Base-by-base conservation (phyloP, 2,113 vertebrate species). In the Cyprinodon variegatus region DNA sequence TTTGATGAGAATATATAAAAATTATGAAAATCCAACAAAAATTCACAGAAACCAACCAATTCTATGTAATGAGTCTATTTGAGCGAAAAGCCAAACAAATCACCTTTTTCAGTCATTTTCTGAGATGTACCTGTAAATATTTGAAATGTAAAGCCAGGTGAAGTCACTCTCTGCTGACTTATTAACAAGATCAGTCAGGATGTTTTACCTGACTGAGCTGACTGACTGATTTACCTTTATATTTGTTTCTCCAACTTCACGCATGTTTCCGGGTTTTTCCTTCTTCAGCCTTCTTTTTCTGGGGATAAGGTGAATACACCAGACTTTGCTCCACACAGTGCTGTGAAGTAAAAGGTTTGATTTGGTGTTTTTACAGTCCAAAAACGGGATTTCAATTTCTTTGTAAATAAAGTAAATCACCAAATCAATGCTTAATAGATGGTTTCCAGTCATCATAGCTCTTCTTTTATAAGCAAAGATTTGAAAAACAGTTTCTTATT, bases 291-390 rank as follows among this genome's bases (percentile, higher is more conserved):
- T 57, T 83, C 93, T 78, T 94, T 89, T 87, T 88, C 89, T 78
- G 94, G 93, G 90, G 89, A 93, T 84, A 95, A 95, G 91, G 91
- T 95, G 93, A 85, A 88, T 74, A 93, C 87, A 75, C 68, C 15
- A 78, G 50, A n/a, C 45, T 37, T 74, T 45, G 5, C 3, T 64
- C 70, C 38, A 41, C 11, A 67, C 11, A 13, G 37, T 61, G n/a
- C 20, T 53, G 20, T 65, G 53, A 67, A 43, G 43, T 13, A 3
- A 59, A 9, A 53, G 36, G 72, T 77, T 43, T 80, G 43, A 50
- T 71, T 53, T 79, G 40, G 65, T 79, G 50, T 22, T 37, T 84
- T 72, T 84, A 50, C 59, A 73, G 38, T 5, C 65, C 3, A 38
- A 79, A 68, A 57, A 45, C 40, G 0, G 12, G 3, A 15, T 29